These are phyloP conservation scores for Tanytarsus gracilentus DNA, from an alignment of 2,888 invertebrate species.

Conservation along the genomic window DNA sequence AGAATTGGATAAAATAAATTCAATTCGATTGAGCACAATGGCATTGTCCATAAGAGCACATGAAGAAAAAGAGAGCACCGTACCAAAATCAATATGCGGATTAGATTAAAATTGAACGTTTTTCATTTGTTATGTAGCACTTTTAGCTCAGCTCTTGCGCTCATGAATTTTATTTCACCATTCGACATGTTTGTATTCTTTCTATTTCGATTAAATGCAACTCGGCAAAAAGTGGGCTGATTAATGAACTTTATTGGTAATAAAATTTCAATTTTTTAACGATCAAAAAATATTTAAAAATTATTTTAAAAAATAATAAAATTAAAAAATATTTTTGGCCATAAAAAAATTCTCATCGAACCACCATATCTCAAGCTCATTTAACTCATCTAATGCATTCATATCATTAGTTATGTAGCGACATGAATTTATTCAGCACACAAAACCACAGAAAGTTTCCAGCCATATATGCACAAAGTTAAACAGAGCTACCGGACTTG, in stretches of 20 bases:
- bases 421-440: constrained; percentile 12
- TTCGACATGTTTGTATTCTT: neutral
- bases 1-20: constrained; percentile 25
- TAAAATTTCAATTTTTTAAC: too few species aligned
- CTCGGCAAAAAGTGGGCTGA: too few species aligned
- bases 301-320: too few species aligned
- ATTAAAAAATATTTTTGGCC: too few species aligned
- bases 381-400: too few species aligned
- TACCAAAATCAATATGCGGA: constrained; percentile 22
- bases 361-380: too few species aligned
- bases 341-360: too few species aligned
- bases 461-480: constrained; percentile 1
- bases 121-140: neutral
- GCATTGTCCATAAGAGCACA: constrained; percentile 13
- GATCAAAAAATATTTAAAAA: too few species aligned
- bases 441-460: neutral
- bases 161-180: neutral
- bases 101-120: constrained; percentile 17
- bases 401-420: too few species aligned
- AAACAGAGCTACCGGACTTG: constrained; percentile 28
- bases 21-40: constrained; percentile 18
- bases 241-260: too few species aligned
- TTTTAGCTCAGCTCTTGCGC: neutral
- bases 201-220: too few species aligned
- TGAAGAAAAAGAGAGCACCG: too few species aligned